Evolutionary conservation across 53 echinoderm and acorn worm species (phyloP).

Genomic region (Actinopyga echinites): DNA sequence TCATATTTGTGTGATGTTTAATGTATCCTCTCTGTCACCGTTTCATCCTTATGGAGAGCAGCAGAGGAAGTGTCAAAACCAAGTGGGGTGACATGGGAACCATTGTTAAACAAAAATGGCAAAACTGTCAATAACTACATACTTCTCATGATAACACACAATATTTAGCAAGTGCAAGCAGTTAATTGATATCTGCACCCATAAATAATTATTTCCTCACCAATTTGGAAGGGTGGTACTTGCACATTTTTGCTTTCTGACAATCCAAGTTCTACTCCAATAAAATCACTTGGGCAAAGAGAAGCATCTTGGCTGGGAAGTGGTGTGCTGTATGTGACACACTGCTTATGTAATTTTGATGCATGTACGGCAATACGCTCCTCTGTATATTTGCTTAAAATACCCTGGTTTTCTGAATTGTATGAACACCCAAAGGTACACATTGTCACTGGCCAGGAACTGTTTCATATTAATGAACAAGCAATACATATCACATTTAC

Average conservation of each 20-base stretch:
- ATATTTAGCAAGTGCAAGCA: neutral
- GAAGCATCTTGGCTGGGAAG: too few relatives aligned
- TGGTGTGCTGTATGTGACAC: neutral
- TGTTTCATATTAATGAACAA: neutral
- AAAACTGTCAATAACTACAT: too few relatives aligned
- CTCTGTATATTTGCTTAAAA: neutral
- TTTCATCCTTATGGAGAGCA: neutral
- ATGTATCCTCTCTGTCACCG: neutral
- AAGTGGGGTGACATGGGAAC: too few relatives aligned
- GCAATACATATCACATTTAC: neutral
- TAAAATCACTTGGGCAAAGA: neutral
- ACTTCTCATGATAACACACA: too few relatives aligned
- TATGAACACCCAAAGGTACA: neutral
- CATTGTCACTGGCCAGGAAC: neutral
- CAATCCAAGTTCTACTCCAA: neutral
- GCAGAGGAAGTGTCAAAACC: neutral
- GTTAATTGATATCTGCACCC: neutral
- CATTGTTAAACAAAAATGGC: too few relatives aligned
- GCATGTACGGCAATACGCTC: neutral
- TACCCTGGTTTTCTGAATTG: neutral
- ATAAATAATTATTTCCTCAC: conserved; percentile 1
- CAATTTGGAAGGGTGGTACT: neutral
- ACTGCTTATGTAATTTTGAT: neutral
- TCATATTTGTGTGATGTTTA: neutral
- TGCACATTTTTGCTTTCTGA: neutral